These are phyloP conservation scores for Chrysemys picta DNA, from an alignment of 2,113 vertebrate genomes.

Conservation along the genomic window DNA sequence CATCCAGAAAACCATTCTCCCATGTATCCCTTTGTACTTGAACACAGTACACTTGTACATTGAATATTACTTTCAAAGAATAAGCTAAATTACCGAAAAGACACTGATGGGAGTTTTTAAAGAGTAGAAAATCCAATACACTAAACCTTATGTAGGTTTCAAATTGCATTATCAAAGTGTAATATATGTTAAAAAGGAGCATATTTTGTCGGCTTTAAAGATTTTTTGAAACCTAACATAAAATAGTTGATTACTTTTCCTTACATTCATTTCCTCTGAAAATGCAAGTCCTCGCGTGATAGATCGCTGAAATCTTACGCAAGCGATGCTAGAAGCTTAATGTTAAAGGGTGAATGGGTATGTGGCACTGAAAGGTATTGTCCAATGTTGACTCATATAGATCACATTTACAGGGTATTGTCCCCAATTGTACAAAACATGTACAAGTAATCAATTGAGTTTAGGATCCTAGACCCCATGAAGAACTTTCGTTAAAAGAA, in stretches of 20 bases:
- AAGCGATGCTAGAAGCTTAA: background rate
- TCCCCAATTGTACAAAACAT: background rate
- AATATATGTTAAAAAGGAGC: background rate
- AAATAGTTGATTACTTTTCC: background rate
- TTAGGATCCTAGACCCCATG: background rate
- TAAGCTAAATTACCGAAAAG: background rate
- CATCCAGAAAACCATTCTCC: background rate
- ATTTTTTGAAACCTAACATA: background rate
- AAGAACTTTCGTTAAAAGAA: background rate
- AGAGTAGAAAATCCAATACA: background rate
- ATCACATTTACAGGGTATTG: background rate
- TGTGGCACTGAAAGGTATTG: background rate
- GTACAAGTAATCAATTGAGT: background rate
- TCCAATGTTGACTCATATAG: background rate
- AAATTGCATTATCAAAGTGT: background rate
- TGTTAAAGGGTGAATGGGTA: background rate
- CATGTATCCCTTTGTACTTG: background rate
- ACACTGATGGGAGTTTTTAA: background rate
- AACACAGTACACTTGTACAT: background rate
- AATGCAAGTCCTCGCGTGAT: background rate
- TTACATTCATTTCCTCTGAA: background rate
- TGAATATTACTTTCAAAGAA: background rate
- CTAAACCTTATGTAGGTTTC: background rate
- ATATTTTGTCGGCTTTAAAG: background rate
- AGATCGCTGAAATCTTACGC: background rate